Percentiles rank a stretch among this genome's conserved stretches.
phyloP scores from a whole-genome alignment of 2,113 vertebrate genomes.

The Aphelocoma coerulescens region DNA sequence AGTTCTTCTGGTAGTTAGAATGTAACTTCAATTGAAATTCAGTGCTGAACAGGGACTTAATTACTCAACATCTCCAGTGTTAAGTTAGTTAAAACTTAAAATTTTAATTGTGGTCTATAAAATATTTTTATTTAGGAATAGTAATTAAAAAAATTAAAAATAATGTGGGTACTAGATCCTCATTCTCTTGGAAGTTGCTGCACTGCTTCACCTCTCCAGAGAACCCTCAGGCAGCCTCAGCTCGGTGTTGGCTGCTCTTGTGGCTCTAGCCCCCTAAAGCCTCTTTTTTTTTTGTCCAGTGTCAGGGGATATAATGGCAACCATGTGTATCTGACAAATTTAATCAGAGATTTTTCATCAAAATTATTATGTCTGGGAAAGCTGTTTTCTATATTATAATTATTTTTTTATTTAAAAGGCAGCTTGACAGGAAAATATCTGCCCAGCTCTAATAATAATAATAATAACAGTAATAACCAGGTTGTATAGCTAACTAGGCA shows the following conservation, averaged over 20 bases:
- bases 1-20: not conserved
- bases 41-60: not conserved
- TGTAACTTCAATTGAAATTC: not conserved
- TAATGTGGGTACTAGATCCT: not conserved
- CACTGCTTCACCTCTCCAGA: not conserved
- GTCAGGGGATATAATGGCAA: not conserved
- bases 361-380: not conserved
- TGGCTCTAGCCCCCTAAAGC: not conserved
- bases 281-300: not conserved
- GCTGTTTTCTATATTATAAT: not conserved
- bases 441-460: not conserved
- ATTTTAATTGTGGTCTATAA: not conserved
- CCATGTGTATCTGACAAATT: not conserved
- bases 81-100: not conserved
- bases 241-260: not conserved
- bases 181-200: not conserved
- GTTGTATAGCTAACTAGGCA: not conserved
- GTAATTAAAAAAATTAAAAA: not conserved
- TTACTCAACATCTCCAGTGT: not conserved
- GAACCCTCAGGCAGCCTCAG: not conserved
- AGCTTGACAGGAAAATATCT: not conserved
- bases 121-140: not conserved
- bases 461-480: not conserved
- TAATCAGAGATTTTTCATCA: not conserved
- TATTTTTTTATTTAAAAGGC: not conserved